Evolutionary conservation across 2,113 vertebrate genomes (phyloP), one percentile per base, ranked within the genome.

Genomic region (Hystrix cristata): DNA sequence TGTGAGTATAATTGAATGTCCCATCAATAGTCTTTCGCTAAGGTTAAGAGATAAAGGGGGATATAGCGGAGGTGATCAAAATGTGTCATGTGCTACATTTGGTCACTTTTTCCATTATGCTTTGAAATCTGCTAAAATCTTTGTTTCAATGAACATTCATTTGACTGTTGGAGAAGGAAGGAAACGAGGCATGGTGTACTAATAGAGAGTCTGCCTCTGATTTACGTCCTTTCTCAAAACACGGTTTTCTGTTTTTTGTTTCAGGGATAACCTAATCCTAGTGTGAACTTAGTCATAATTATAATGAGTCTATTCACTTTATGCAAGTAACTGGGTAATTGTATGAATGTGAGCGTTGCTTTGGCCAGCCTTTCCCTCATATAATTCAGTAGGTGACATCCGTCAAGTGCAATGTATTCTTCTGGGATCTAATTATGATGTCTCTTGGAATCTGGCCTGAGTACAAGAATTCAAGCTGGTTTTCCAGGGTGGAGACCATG

Each of bases 391-490:
- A 91, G 81, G 85, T 94, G 87, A 96, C 87, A 91, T 96, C 82
- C 92, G 97, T 67, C 88, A 91, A 97, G 67, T 94, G 92, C 90
- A 89, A 0, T 83, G 25, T 87, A 79, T 91, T 94, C 97, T 96
- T 97, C 31, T 79, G 97, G 97, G 96, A 96, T 60, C 92, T 97
- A 94, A 97, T 98, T 97, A 97, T 93, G 90, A 86, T 96, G 94
- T 97, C 88, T 98, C 46, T 95, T 97, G 95, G 88, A 96, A 92
- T 91, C 72, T 95, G 87, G 97, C 97, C 69, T 18, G 3, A 86
- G 25, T 80, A 92, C 84, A 97, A 86, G 92, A 98, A 97, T 97
- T 97, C 53, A 76, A 81, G 85, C 82, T 97, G 94, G 74, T 90
- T 97, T 98, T 97, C 74, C 82, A 95, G 94, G 87, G 96, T 43